Base-by-base conservation (phyloP, 2,797 vertebrate species). In the Bryconaethiops microstoma region DNA sequence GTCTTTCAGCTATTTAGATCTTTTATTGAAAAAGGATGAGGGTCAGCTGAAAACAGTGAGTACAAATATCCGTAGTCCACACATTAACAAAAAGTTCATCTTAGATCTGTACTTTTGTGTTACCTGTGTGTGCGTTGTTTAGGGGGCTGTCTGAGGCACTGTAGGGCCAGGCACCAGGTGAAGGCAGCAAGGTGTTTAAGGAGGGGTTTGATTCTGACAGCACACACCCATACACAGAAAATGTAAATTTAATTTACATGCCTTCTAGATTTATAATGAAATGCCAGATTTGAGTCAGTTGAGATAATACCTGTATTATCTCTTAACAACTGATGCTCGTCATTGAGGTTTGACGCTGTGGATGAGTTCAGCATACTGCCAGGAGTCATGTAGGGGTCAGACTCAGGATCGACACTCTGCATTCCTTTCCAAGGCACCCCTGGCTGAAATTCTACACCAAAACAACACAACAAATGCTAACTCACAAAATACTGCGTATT, bases 371-470 rank as follows among this genome's bases (percentile, higher is more conserved):
- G 95, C 92, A 99, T 97, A 92, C 98, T 97, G 90, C 97, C 98
- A 89, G 98, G 98, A 87, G 98, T 99, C 94, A 97, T 97, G 85
- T 99, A 98, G 77, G 98, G 98, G 91, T 99, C 98, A 82, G 97
- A 96, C 90, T 99, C 98, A 80, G 98, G 97, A 92, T 99, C 98
- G 83, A 97, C 97, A 76, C 96, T 98, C 92, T 97, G 97, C 85
- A 99, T 98, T 93, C 98, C 98, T 94, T 98, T 99, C 98, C 98
- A 99, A 85, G 98, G 98, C 87, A 99, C 98, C 88, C 98, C 98
- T 77, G 98, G 98, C 93, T 99, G 98, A 91, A 99, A 99, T 92
- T 99, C 98, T 99, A 87, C 76, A 90, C 5, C 0, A 2, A 42
- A 40, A 9, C 29, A 16, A 71, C 17, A 52, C 19, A 8, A 54